Percentiles rank a stretch among this genome's conserved stretches.
phyloP scores from a whole-genome alignment of 1,140 invertebrate species.

The Polyergus mexicanus region DNA sequence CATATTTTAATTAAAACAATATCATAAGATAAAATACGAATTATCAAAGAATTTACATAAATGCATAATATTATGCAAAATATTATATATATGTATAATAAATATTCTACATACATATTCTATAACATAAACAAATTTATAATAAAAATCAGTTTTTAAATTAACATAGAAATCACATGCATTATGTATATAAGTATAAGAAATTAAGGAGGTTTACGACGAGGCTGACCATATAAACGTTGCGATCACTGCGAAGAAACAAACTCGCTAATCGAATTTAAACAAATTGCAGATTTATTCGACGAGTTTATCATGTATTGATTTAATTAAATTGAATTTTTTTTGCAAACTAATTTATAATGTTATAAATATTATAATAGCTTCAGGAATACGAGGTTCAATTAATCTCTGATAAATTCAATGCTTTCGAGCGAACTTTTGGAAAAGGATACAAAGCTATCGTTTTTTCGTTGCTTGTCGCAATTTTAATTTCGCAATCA shows the following conservation, averaged over 20 bases:
- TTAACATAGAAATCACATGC: neutral
- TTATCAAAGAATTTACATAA: neutral
- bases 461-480: neutral
- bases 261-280: neutral
- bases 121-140: neutral
- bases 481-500: neutral
- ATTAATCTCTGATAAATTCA: conserved; percentile 48
- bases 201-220: neutral
- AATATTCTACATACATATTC: neutral
- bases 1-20: neutral
- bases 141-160: conserved; percentile 6
- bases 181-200: no score
- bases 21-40: neutral
- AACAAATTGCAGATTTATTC: neutral
- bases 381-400: conserved; percentile 12
- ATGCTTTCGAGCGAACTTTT: conserved; percentile 23
- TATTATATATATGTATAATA: conserved; percentile 3
- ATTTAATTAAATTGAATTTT: conserved; percentile 12
- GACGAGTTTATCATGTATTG: conserved; percentile 21
- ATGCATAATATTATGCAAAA: neutral
- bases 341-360: conserved; percentile 52
- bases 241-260: neutral
- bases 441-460: conserved; percentile 10
- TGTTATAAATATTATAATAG: conserved; percentile 38
- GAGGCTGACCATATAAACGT: conserved; percentile 6